Percentiles rank a stretch among this genome's conserved stretches.
Evolutionary conservation across 1,140 invertebrate species (phyloP).

Genomic region (Drosophila pseudoananassae): DNA sequence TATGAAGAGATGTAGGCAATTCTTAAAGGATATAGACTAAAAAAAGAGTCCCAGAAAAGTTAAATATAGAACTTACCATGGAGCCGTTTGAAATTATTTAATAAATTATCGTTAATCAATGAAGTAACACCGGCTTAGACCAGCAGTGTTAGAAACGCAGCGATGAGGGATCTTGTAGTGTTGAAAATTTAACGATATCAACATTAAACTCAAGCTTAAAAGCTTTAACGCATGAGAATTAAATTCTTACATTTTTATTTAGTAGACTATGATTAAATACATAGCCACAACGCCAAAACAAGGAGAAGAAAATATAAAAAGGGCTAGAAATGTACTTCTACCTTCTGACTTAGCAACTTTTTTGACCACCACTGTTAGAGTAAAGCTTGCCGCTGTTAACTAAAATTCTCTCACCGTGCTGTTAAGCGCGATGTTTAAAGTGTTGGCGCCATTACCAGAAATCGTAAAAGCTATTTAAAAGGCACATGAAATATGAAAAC

Average conservation of each 20-base stretch:
- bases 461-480: not conserved
- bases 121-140: conserved; percentile 22
- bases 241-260: too few species aligned
- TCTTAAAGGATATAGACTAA: not conserved
- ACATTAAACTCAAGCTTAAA: not conserved
- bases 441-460: not conserved
- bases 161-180: not conserved
- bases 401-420: not conserved
- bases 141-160: not conserved
- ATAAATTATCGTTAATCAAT: conserved; percentile 2
- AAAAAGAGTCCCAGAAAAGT: not conserved
- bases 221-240: too few species aligned
- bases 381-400: not conserved
- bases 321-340: not conserved
- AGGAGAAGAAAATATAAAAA: too few species aligned
- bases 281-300: not conserved
- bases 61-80: conserved; percentile 8
- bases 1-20: not conserved
- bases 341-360: not conserved
- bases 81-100: conserved; percentile 1
- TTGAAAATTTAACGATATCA: not conserved
- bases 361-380: not conserved
- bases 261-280: not conserved
- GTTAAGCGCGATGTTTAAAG: not conserved
- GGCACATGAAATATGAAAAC: not conserved